phyloP scores from a whole-genome alignment of 2,113 vertebrate species.

The Dipodomys ordii region DNA sequence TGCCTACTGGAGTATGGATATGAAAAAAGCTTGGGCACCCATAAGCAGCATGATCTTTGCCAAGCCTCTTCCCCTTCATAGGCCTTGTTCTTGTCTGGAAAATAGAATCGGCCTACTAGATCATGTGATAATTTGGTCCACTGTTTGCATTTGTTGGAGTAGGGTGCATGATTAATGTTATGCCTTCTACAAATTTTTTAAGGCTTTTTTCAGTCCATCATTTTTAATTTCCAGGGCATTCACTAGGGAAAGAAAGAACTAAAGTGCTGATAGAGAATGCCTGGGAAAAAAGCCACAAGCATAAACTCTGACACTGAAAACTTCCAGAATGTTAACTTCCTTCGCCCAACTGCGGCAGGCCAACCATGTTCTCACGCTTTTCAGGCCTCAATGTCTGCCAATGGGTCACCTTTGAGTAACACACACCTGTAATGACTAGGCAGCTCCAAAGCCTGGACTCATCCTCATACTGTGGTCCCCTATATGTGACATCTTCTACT shows the following conservation, averaged over 20 bases:
- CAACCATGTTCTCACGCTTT: not conserved
- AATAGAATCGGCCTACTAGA: not conserved
- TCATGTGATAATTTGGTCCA: not conserved
- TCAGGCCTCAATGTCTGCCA: not conserved
- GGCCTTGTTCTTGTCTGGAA: conserved; percentile 18
- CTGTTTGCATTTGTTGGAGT: not conserved
- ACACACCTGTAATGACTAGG: not conserved
- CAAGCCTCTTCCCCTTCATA: not conserved
- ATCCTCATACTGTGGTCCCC: not conserved
- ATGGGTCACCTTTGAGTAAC: not conserved
- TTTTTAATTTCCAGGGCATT: not conserved
- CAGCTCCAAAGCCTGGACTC: not conserved
- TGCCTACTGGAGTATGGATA: not conserved
- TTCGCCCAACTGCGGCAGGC: not conserved
- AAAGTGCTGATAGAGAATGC: not conserved
- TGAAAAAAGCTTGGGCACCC: not conserved
- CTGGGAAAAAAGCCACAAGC: not conserved
- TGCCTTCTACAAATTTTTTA: not conserved
- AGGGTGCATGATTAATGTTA: not conserved
- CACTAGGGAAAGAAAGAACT: not conserved
- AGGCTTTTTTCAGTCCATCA: not conserved
- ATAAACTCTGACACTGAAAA: not conserved
- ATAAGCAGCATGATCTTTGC: conserved; percentile 1
- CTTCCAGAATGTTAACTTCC: not conserved
- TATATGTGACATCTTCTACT: not conserved